Percentiles rank a stretch among this genome's conserved stretches.
These are phyloP conservation scores for Carcinoscorpius rotundicauda DNA, from an alignment of 1,140 invertebrate species.

Conservation along the genomic window DNA sequence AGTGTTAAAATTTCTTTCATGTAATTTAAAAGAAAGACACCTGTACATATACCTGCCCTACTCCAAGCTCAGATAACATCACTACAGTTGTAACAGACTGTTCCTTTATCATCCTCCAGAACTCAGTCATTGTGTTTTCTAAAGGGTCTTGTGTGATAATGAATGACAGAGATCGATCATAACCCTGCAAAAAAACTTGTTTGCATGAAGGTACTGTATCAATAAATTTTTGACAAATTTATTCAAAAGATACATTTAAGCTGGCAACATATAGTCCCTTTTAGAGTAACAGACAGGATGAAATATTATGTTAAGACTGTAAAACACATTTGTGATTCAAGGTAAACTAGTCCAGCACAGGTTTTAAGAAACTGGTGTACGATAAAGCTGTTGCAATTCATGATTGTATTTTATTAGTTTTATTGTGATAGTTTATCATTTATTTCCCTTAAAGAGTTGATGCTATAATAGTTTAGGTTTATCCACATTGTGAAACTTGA, in stretches of 20 bases:
- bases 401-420: too few species aligned
- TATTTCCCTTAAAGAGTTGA: too few species aligned
- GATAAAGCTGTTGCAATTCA: too few species aligned
- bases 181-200: conserved; percentile 42
- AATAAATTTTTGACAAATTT: neutral
- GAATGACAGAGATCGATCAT: conserved; percentile 84
- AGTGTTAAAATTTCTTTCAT: neutral
- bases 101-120: conserved; percentile 94
- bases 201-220: neutral
- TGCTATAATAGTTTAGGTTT: too few species aligned
- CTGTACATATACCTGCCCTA: conserved; percentile 26
- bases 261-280: neutral
- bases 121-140: conserved; percentile 75
- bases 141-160: conserved; percentile 92
- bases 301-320: too few species aligned
- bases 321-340: too few species aligned
- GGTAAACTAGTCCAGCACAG: too few species aligned
- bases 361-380: too few species aligned
- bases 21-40: neutral
- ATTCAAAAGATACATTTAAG: neutral
- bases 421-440: too few species aligned
- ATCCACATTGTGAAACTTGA: too few species aligned
- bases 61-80: conserved; percentile 80
- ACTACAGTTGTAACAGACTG: conserved; percentile 81
- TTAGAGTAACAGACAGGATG: too few species aligned